These are phyloP conservation scores for Molothrus aeneus DNA, from an alignment of 2,797 vertebrate species.

Conservation along the genomic window DNA sequence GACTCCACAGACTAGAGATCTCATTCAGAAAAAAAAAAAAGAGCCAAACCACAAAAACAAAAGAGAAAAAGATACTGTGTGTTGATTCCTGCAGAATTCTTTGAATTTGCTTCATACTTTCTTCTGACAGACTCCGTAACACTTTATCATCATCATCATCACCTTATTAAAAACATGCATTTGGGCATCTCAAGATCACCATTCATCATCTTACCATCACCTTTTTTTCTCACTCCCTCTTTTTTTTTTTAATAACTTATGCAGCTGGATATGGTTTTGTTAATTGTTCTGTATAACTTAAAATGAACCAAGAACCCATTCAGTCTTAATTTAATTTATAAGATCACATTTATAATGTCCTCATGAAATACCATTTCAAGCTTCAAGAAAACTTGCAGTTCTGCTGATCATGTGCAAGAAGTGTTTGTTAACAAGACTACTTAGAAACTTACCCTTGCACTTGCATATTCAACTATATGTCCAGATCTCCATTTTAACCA, in stretches of 20 bases:
- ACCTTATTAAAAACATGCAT: not conserved
- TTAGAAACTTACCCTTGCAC: not conserved
- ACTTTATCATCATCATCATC: not conserved
- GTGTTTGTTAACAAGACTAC: not conserved
- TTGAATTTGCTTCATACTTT: not conserved
- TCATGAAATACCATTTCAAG: not conserved
- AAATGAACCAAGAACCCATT: not conserved
- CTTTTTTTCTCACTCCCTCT: not conserved
- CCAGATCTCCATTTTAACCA: not conserved
- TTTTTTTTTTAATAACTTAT: not conserved
- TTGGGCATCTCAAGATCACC: not conserved
- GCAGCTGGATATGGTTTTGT: not conserved
- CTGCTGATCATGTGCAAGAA: not conserved
- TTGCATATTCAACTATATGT: not conserved
- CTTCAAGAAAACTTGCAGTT: not conserved
- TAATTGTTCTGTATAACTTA: not conserved
- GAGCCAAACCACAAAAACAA: not conserved
- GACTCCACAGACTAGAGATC: not conserved
- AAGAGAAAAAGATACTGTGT: not conserved
- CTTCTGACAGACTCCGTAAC: not conserved
- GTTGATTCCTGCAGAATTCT: not conserved
- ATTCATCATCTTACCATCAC: not conserved
- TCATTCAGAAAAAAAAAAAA: not conserved
- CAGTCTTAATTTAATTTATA: not conserved
- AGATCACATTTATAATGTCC: not conserved